phyloP scores from a whole-genome alignment of 2,888 invertebrate species.

The Colletes collaris region DNA sequence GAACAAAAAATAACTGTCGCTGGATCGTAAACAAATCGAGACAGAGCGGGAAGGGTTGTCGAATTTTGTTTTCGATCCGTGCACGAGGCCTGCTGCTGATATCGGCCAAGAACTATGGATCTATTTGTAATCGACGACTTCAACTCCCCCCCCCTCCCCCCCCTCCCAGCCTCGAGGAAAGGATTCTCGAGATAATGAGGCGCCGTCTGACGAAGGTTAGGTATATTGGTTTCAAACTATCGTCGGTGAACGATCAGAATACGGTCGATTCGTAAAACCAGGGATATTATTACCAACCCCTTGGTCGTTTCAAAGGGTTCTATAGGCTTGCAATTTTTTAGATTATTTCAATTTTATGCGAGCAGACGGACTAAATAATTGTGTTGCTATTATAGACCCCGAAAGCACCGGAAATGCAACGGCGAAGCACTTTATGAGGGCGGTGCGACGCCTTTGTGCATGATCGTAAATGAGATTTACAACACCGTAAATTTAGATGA shows the following conservation, averaged over 20 bases:
- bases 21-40: background rate
- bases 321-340: no score
- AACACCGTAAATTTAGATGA: background rate
- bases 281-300: no score
- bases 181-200: background rate
- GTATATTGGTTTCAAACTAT: no score
- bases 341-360: no score
- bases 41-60: no score
- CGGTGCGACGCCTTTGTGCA: background rate
- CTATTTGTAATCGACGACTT: no score
- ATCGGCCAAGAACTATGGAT: background rate
- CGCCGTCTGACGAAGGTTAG: background rate
- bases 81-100: constrained; percentile 19
- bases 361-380: background rate
- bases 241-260: no score
- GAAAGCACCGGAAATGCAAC: background rate
- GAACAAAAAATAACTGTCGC: background rate
- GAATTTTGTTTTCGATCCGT: constrained; percentile 10
- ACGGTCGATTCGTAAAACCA: no score
- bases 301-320: no score
- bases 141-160: no score
- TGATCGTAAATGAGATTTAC: constrained; percentile 19
- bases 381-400: background rate
- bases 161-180: no score
- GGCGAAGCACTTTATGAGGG: background rate